These are phyloP conservation scores for Eutrigla gurnardus DNA, from an alignment of 2,797 vertebrate genomes.

Conservation along the genomic window DNA sequence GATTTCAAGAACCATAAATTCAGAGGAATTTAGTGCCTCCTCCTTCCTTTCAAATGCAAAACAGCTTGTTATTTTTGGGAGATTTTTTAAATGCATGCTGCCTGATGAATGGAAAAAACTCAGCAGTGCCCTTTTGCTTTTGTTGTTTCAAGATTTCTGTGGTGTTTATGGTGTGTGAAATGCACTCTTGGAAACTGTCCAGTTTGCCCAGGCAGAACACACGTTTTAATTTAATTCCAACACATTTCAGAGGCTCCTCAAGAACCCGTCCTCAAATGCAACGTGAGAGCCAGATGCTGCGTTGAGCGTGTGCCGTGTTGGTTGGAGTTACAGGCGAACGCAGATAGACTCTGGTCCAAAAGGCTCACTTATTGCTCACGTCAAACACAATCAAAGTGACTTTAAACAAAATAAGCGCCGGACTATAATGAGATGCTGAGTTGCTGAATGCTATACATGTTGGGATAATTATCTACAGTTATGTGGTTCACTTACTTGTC, in stretches of 20 bases:
- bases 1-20: slow-evolving; percentile 72
- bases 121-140: slow-evolving; percentile 75
- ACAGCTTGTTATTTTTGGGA: slow-evolving; percentile 77
- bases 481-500: slow-evolving; percentile 67
- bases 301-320: slow-evolving; percentile 58
- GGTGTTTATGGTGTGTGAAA: slow-evolving; percentile 83
- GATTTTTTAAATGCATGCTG: slow-evolving; percentile 61
- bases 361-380: slow-evolving; percentile 77
- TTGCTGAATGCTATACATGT: slow-evolving; percentile 71
- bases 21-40: slow-evolving; percentile 54
- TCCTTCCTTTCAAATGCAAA: slow-evolving; percentile 81
- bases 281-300: slow-evolving; percentile 84
- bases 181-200: slow-evolving; percentile 81
- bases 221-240: slow-evolving; percentile 83
- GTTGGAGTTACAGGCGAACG: slow-evolving; percentile 76
- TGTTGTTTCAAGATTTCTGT: slow-evolving; percentile 78
- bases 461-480: slow-evolving; percentile 78
- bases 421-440: slow-evolving; percentile 77
- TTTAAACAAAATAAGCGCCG: slow-evolving; percentile 76
- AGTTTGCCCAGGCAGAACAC: slow-evolving; percentile 69
- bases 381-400: slow-evolving; percentile 84
- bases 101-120: slow-evolving; percentile 66
- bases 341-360: slow-evolving; percentile 74
- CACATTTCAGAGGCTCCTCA: slow-evolving; percentile 81
- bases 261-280: slow-evolving; percentile 76